Base-by-base conservation (phyloP, 1,140 invertebrate genomes). In the Bombus vancouverensis region DNA sequence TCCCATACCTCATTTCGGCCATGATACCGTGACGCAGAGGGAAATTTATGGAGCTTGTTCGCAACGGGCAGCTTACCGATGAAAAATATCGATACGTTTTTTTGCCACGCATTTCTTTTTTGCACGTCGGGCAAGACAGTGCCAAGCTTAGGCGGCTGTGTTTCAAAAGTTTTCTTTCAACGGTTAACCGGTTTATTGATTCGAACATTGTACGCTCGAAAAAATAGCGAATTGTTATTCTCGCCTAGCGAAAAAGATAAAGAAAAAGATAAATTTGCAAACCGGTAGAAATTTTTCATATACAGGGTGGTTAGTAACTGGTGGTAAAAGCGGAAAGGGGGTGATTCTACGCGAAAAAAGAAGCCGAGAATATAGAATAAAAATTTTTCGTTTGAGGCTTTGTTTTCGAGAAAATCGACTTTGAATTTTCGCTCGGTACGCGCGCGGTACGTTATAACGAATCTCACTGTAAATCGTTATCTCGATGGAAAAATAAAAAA, bases 61-160 rank as follows among this genome's bases (percentile, higher is more conserved):
- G 34, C 68, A 47, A 28, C 57, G n/a, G 9, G 34, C 34, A 15
- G 32, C 32, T 82, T 34, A 15, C n/a, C 12, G 13, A 13, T 65
- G 81, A 75, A 66, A 82, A 82, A 82, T 75, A 65, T 65, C 42
- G n/a, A 8, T 32, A 82, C n/a, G n/a, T 44, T 81, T 39, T 57
- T 57, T 34, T 15, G 12, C 32, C n/a, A 12, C 44, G 15, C 13
- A 32, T 66, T 66, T 18, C 2, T 22, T 37, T 65, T 74, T 59
- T 13, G 2, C 12, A 3, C 44, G 18, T 66, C 32, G 22, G 9
- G 44, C 15, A 39, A 66, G 32, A 66, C 42, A 65, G 25, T 22
- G 1, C 32, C 18, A 8, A 25, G 10, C 66, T 74, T 25, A 8
- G 1, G 25, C 10, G 12, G 13, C 0, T 47, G 57, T 74, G 1